Base-by-base conservation (phyloP, 1,140 invertebrate genomes). In the Steinernema feltiae region DNA sequence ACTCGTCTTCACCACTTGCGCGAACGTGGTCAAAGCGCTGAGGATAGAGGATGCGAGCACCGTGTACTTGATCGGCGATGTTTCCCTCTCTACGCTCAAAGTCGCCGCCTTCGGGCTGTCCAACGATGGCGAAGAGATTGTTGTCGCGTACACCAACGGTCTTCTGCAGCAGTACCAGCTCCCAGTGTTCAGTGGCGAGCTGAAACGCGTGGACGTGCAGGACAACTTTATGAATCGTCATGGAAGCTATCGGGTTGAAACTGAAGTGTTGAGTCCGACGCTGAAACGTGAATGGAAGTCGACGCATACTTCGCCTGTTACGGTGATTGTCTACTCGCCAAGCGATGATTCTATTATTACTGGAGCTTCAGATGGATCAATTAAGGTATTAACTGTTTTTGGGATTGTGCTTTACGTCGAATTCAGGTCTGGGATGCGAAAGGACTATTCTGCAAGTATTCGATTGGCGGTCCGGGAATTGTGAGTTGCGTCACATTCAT, bases 131-230 rank as follows among this genome's bases (percentile, higher is more conserved):
- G 48, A 24, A 46, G 29, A 71, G 24, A 76, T 81, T 48, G 69
- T 82, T 17, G 73, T 81, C 24, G 81, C 80, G 18, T 81, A 82
- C 35, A 48, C 79, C 7, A 81, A 80, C 69, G 80, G 77, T 32
- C 21, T 81, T 1, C 15, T 81, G 27, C 76, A 82, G 70, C 30
- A 72, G 7, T 81, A 76, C 63, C 46, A 32, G 21, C 32, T 83
- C 1, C 30, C 32, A 1, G 31, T 69, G 18, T 32, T 41, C 29
- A 53, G n/a, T 32, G 72, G 32, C 15, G 75, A 73, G 24, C 41
- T 81, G 63, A 30, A 78, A 18, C 48, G 48, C 35, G 32, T 71
- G 53, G 32, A 79, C 71, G 69, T 75, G 27, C 29, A 72, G 41
- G 31, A 80, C 78, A 18, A 81, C 81, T 78, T 46, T 41, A 29